Evolutionary conservation across 2,113 vertebrate genomes (phyloP), one percentile per base, ranked within the genome.

Genomic region (Sterna hirundo): DNA sequence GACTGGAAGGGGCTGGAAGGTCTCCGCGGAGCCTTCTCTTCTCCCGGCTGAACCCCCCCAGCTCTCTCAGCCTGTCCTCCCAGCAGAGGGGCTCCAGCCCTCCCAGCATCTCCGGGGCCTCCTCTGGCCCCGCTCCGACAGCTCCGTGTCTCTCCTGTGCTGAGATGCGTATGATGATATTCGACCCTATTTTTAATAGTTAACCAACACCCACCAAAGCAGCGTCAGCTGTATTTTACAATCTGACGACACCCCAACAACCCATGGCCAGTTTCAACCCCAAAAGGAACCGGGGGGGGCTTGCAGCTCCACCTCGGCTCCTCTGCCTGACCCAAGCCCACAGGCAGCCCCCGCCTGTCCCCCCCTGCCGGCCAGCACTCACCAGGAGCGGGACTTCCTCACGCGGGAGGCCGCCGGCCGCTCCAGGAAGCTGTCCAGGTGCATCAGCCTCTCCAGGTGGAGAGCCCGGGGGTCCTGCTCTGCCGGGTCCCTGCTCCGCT

Each of bases 341-440:
- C 1, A 0, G 0, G 0, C 44, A 22, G 19, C 25, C n/a, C 60
- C 11, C 2, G 0, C 3, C 2, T 0, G 1, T 2, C 11, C 44
- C 32, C 20, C 20, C 8, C 3, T 0, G 4, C 17, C 15, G 4
- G 0, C 7, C 2, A 2, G 10, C 40, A 65, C 99, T 98, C 96
- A 99, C 99, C 99, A 99, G 88, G 99, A 99, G 68, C 98, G 98
- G 71, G 99, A 99, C 89, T 99, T 99, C 83, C 98, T 98, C 88
- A 99, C 94, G 6, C 99, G 98, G 15, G 99, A 98, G 1, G 98
- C 97, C 1, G 97, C 94, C 0, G 98, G 97, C 74, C 98, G 97
- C 94, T 99, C 98, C 97, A 99, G 98, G 93, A 98, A 98, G 68
- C 98, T 99, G 97, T 99, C 99, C 89, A 98, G 87, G 27, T 95